These are phyloP conservation scores for Drosophila leontia DNA, from an alignment of 1,140 invertebrate species.

Conservation along the genomic window DNA sequence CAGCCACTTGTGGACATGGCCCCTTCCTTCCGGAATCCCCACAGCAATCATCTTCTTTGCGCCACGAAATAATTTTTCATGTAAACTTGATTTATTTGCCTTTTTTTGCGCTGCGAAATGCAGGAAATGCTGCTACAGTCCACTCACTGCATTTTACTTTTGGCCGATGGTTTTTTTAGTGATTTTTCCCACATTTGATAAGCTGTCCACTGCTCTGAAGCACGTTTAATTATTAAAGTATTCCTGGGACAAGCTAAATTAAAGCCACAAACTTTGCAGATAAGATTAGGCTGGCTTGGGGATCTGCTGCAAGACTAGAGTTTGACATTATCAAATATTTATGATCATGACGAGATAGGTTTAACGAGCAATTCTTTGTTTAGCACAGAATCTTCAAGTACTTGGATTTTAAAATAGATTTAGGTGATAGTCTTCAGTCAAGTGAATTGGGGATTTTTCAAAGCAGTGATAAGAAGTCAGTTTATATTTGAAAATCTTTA, in stretches of 20 bases:
- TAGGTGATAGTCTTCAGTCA: neutral
- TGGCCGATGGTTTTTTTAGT: slow-evolving; percentile 17
- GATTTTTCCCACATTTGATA: slow-evolving; percentile 23
- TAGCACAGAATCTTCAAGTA: neutral
- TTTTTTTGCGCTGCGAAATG: slow-evolving; percentile 30
- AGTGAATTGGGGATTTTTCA: neutral
- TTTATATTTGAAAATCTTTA: neutral
- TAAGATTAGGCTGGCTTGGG: slow-evolving; percentile 17
- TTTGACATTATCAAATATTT: slow-evolving; percentile 10
- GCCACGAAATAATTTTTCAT: slow-evolving; percentile 51
- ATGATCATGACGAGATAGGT: slow-evolving; percentile 5
- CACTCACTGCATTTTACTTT: slow-evolving; percentile 19
- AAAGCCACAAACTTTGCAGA: slow-evolving; percentile 14
- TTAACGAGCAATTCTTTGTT: neutral
- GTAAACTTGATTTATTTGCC: slow-evolving; percentile 54
- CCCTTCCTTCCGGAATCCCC: slow-evolving; percentile 18
- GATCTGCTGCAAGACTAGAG: neutral
- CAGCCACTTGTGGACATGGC: slow-evolving; percentile 37
- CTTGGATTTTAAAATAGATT: slow-evolving; percentile 6
- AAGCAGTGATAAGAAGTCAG: neutral
- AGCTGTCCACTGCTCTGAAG: slow-evolving; percentile 4
- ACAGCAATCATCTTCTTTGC: slow-evolving; percentile 41
- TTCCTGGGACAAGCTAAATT: slow-evolving; percentile 18
- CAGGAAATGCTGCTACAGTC: slow-evolving; percentile 33
- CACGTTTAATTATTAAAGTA: slow-evolving; percentile 21